Percentiles rank a stretch among this genome's conserved stretches.
Evolutionary conservation across 2,888 invertebrate species (phyloP).

Genomic region (Andricus quercusramuli): DNA sequence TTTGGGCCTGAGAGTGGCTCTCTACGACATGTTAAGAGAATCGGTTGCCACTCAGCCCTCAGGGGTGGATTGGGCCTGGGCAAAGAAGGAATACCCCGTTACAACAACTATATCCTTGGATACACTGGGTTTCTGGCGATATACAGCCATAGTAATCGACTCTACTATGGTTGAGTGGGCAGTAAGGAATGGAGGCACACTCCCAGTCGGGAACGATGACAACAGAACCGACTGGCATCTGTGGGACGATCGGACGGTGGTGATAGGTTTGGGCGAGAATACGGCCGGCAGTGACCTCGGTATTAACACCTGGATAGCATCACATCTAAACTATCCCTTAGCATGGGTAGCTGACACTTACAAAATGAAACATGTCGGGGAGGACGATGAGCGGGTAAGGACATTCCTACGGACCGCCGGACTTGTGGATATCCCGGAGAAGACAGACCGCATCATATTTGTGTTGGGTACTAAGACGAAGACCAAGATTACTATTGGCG

Average conservation of each 20-base stretch:
- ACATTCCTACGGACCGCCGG: background rate
- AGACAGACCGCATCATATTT: background rate
- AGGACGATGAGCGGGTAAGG: too few relatives aligned
- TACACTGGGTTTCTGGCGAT: background rate
- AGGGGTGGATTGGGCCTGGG: conserved; percentile 16
- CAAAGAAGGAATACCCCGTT: background rate
- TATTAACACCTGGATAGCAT: background rate
- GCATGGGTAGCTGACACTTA: background rate
- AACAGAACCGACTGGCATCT: background rate
- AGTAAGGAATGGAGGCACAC: background rate
- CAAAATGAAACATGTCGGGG: background rate
- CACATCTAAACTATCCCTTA: background rate
- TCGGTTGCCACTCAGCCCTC: background rate
- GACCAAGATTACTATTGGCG: too few relatives aligned
- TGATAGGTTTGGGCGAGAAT: background rate
- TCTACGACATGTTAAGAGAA: background rate
- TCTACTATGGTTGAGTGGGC: background rate
- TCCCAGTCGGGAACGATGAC: background rate
- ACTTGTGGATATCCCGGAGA: background rate
- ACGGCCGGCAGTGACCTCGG: background rate
- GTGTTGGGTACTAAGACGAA: background rate
- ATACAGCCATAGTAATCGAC: background rate
- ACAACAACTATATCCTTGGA: background rate
- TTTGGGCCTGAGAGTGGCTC: background rate
- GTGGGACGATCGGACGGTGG: background rate